These are phyloP conservation scores for Sarcophaga caerulescens DNA, from an alignment of 2,888 invertebrate species.

Conservation along the genomic window DNA sequence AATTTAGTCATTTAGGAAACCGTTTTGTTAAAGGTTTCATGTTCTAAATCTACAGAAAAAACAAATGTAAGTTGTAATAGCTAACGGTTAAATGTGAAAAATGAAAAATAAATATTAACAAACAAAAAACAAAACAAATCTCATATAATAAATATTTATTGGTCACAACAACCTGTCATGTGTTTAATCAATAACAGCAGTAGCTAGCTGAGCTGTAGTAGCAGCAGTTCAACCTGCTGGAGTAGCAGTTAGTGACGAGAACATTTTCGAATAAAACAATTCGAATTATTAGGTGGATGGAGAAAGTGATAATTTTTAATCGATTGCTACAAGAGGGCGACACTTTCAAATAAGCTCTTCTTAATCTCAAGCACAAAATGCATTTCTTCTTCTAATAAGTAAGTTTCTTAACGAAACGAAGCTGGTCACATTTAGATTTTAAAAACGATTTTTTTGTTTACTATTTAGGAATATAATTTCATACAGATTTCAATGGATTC, in stretches of 20 bases:
- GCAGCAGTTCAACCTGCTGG: background rate
- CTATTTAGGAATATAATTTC: too few relatives aligned
- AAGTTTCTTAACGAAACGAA: too few relatives aligned
- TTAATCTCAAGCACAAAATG: too few relatives aligned
- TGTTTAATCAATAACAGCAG: conserved; percentile 46
- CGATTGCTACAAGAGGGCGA: background rate
- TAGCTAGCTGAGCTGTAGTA: background rate
- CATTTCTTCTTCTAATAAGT: too few relatives aligned
- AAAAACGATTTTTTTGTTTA: background rate
- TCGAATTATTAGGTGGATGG: background rate
- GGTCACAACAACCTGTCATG: conserved; percentile 47
- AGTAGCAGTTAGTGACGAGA: background rate
- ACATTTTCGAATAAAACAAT: background rate
- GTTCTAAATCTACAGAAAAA: background rate
- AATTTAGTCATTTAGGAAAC: background rate
- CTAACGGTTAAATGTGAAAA: conserved; percentile 26
- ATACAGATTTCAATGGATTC: too few relatives aligned
- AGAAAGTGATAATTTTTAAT: background rate
- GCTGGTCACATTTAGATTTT: background rate
- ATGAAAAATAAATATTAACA: background rate
- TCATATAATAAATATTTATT: conserved; percentile 21
- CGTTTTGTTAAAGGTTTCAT: too few relatives aligned
- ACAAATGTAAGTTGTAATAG: background rate
- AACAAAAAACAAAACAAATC: conserved; percentile 21
- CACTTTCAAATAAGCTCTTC: too few relatives aligned